Conservation (phyloP, 2,113 vertebrate species). For the Pseudorhombus dupliciocellatus region DNA sequence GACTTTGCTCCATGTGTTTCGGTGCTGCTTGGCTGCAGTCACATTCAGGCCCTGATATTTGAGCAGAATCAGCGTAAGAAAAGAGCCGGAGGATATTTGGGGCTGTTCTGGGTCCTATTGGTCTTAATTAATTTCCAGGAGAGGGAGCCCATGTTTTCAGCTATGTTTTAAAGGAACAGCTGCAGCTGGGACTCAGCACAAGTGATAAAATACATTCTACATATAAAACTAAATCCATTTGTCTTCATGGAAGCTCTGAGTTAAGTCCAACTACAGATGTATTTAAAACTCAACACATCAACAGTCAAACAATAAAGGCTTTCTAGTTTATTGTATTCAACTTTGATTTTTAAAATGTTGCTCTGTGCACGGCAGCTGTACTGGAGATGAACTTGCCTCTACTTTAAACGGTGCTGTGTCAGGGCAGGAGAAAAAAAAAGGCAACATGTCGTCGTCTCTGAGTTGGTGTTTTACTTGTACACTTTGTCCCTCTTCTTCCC, state of each 20-base stretch:
- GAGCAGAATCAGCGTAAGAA: conserved; percentile 51
- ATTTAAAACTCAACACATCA: too few species aligned
- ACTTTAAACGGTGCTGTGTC: not conserved
- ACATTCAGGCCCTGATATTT: conserved; percentile 48
- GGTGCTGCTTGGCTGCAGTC: conserved; percentile 35
- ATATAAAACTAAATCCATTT: conserved; percentile 14
- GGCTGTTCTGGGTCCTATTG: conserved; percentile 57
- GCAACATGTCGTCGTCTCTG: not conserved
- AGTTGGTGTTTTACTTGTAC: conserved; percentile 58
- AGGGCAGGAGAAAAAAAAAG: not conserved
- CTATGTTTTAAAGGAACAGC: conserved; percentile 36
- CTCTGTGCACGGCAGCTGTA: too few species aligned
- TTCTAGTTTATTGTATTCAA: too few species aligned
- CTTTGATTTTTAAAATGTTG: too few species aligned
- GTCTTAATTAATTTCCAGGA: conserved; percentile 64
- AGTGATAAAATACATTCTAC: conserved; percentile 32
- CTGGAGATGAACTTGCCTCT: not conserved
- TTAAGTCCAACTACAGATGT: too few species aligned
- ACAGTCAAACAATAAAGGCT: too few species aligned
- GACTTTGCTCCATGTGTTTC: conserved; percentile 46
- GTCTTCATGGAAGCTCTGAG: not conserved
- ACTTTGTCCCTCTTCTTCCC: conserved; percentile 87
- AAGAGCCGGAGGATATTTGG: conserved; percentile 75
- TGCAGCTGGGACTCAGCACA: conserved; percentile 31
- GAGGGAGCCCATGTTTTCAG: conserved; percentile 49